These are phyloP conservation scores for Drosophila testacea DNA, from an alignment of 2,888 invertebrate genomes.

Conservation along the genomic window DNA sequence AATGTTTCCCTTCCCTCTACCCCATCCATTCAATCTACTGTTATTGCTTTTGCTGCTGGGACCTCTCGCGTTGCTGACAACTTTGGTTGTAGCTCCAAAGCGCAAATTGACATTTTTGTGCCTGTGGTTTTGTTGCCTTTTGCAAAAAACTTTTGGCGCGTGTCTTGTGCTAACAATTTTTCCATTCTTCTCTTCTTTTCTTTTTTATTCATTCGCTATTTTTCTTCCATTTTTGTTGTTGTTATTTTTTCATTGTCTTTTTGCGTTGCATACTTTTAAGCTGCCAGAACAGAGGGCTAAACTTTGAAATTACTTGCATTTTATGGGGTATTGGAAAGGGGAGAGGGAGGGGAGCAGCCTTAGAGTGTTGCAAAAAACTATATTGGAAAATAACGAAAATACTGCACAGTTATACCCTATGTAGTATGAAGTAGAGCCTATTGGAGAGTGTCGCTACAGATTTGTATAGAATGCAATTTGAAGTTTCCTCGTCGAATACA, in stretches of 20 bases:
- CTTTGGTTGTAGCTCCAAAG: constrained; percentile 64
- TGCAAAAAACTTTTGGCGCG: constrained; percentile 63
- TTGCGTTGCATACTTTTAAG: constrained; percentile 57
- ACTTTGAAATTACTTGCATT: constrained; percentile 76
- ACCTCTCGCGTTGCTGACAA: constrained; percentile 36
- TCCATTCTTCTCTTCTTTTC: constrained; percentile 25
- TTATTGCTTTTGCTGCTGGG: constrained; percentile 22
- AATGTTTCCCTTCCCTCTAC: neutral
- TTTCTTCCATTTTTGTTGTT: neutral
- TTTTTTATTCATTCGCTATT: constrained; percentile 3
- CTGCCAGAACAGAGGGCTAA: constrained; percentile 56
- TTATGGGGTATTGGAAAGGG: constrained; percentile 36
- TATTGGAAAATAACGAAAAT: constrained; percentile 56
- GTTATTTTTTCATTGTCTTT: neutral
- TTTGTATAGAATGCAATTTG: neutral
- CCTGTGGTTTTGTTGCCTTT: constrained; percentile 60
- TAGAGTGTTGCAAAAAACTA: constrained; percentile 33
- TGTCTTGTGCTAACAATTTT: constrained; percentile 71
- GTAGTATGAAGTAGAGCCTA: neutral
- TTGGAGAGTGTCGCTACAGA: neutral
- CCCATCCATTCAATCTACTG: neutral
- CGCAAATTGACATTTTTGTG: constrained; percentile 79
- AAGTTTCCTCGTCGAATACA: neutral
- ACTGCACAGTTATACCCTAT: constrained; percentile 25
- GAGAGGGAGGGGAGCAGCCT: neutral